These are phyloP conservation scores for Phenacoccus solenopsis DNA, from an alignment of 1,140 invertebrate species.

Conservation along the genomic window DNA sequence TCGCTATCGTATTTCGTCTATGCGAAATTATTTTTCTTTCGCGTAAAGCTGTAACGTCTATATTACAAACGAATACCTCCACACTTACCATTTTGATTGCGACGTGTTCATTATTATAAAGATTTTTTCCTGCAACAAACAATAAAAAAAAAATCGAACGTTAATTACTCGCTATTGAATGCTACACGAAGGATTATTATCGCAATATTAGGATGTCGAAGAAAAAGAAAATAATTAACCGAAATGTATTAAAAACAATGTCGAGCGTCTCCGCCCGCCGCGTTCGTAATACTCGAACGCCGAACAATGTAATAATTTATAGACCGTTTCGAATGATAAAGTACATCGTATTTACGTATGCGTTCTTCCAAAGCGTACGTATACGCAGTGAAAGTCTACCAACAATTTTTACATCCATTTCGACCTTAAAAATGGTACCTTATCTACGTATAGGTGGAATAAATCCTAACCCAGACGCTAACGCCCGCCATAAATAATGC, in stretches of 20 bases:
- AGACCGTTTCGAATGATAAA: constrained; percentile 1
- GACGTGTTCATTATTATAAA: constrained; percentile 99
- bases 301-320: constrained; percentile 1
- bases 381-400: neutral
- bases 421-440: neutral
- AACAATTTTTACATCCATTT: neutral
- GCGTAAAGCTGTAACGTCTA: no score
- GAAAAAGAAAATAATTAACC: neutral
- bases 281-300: neutral
- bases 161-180: neutral
- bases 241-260: neutral
- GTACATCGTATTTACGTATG: neutral
- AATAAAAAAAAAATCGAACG: constrained; percentile 29
- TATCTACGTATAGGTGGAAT: no score
- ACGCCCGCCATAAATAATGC: no score
- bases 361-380: no score
- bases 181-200: neutral
- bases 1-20: no score
- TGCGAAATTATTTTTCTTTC: no score
- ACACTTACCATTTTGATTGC: constrained; percentile 93
- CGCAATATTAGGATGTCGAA: neutral
- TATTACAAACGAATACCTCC: no score
- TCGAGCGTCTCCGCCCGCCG: no score
- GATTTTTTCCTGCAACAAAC: constrained; percentile 84
- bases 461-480: no score